Evolutionary conservation across 1,140 invertebrate genomes (phyloP), one percentile per base, ranked within the genome.

Genomic region (Aphelenchoides avenae): DNA sequence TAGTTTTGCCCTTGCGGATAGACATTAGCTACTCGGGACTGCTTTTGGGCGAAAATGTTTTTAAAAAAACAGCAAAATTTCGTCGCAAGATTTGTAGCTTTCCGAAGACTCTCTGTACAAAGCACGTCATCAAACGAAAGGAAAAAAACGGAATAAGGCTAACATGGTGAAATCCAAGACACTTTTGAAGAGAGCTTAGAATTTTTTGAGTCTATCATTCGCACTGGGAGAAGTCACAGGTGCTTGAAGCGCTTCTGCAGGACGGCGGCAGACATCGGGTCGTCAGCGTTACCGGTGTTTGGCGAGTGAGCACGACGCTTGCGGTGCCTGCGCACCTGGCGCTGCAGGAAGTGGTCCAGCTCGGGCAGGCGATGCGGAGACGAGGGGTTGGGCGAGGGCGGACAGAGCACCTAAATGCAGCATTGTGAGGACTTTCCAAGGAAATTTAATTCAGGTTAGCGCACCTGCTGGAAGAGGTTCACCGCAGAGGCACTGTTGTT

Each of bases 231-330:
- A 9, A 27, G 33, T 62, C 58, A 57, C 2, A 66, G 39, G 37
- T 53, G 57, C 37, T 72, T 72, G 53, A 68, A 63, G 22, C 67
- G 43, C 29, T 66, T 73, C 4, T 36, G 49, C 11, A 67, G 31
- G 41, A 40, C 44, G 26, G 27, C 40, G 18, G 61, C 52, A 42
- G 36, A 26, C 41, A 41, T 40, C 11, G 31, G 44, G 13, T n/a
- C 33, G 60, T 36, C 18, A n/a, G 22, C 22, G 60, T 22, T 53
- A 13, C n/a, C 64, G 20, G 39, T 18, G 36, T 52, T 61, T 15
- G 68, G 68, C 9, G 69, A 75, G 20, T 75, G 68, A 2, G 41
- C 36, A n/a, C 69, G 60, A n/a, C n/a, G n/a, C 37, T 71, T 71
- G n/a, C 71, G 52, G 39, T 73, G 68, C 2, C 71, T 56, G 43